phyloP scores from a whole-genome alignment of 2,797 vertebrate genomes.

The Gymnopithys bicolor region DNA sequence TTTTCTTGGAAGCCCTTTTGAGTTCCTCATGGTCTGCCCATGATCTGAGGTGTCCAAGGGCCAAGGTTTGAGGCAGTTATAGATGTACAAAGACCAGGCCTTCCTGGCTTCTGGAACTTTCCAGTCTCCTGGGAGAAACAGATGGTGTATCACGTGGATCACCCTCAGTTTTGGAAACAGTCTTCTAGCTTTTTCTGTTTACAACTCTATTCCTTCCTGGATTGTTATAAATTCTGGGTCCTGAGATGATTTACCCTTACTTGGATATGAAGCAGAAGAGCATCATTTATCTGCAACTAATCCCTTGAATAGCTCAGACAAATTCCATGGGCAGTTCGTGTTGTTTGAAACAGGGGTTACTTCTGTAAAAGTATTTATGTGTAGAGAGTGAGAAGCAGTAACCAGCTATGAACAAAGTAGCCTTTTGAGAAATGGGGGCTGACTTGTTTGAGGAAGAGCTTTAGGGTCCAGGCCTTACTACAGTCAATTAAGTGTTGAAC shows the following conservation, averaged over 20 bases:
- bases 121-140: not conserved
- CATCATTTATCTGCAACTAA: conserved; percentile 8
- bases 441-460: not conserved
- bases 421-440: not conserved
- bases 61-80: not conserved
- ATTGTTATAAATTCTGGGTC: conserved; percentile 4
- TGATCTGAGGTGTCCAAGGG: not conserved
- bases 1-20: not conserved
- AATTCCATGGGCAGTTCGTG: conserved; percentile 1
- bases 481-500: not conserved
- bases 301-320: not conserved
- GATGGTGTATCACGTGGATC: not conserved
- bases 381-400: not conserved
- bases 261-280: conserved; percentile 27
- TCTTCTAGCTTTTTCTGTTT: not conserved
- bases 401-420: not conserved
- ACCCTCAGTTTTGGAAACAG: not conserved
- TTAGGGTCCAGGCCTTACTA: not conserved
- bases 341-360: not conserved
- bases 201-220: not conserved
- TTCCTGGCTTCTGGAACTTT: not conserved
- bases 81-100: not conserved
- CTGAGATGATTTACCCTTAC: conserved; percentile 25
- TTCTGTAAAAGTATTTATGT: not conserved
- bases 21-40: not conserved